Base-by-base conservation (phyloP, 2,888 invertebrate genomes). In the Spodoptera picta region DNA sequence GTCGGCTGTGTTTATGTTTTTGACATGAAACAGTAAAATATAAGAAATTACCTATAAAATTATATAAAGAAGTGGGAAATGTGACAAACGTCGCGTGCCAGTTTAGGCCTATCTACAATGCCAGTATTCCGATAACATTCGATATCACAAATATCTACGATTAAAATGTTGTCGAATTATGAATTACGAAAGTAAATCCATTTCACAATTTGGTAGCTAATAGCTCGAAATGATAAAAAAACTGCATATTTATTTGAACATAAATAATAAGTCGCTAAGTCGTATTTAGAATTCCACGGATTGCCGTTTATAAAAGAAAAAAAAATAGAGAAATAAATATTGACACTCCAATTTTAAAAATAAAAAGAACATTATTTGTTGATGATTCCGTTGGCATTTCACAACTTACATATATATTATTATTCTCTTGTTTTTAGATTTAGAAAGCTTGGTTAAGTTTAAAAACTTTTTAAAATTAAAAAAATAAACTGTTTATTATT, bases 31-130 rank as follows among this genome's bases (percentile, higher is more conserved):
- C 11, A 48, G 11, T 27, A 3, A 24, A 59, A 54, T 23, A 10
- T 41, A n/a, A 11, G 19, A 10, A 60, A 45, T 54, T 46, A 45
- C 42, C 1, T 47, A 14, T 27, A 43, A 46, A 64, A 27, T 67
- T 61, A 50, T 59, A 52, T 42, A 68, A 56, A 71, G 63, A 60
- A 62, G 6, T 47, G 27, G 51, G n/a, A 50, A 46, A 61, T 44
- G 50, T 46, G 19, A n/a, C 7, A 45, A 45, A 61, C 64, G 65
- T 61, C 66, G 75, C 77, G 72, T 77, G 61, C 63, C 27, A 73
- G 55, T 77, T 76, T 79, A 79, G 79, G 79, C 79, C 79, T 79
- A 79, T 79, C 74, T 78, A 60, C 62, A 64, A 75, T 78, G 75
- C 68, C 79, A 73, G 64, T 65, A 23, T 53, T 27, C 56, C 42